These are phyloP conservation scores for Candidula unifasciata DNA, from an alignment of 2,888 invertebrate genomes.

Conservation along the genomic window DNA sequence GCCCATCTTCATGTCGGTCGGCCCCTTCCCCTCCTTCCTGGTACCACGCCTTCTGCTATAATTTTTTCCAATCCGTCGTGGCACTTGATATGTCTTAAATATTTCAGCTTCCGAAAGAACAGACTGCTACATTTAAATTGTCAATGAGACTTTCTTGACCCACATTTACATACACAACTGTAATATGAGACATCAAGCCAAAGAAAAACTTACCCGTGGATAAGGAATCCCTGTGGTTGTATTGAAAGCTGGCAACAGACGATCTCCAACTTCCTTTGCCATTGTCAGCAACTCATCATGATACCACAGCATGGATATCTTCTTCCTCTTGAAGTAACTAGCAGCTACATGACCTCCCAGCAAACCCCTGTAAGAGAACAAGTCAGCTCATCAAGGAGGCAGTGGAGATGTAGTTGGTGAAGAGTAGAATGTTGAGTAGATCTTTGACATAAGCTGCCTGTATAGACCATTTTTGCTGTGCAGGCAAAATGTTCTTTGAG, in stretches of 20 bases:
- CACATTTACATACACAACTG: background rate
- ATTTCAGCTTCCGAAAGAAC: background rate
- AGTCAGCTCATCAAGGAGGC: background rate
- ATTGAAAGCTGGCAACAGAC: constrained; percentile 97
- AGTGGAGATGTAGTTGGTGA: background rate
- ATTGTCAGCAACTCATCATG: constrained; percentile 90
- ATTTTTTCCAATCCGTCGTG: too few relatives aligned
- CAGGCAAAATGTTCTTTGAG: too few relatives aligned
- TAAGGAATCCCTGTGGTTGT: constrained; percentile 98
- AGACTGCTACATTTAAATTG: background rate
- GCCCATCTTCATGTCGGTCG: too few relatives aligned
- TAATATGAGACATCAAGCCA: background rate
- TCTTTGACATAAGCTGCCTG: too few relatives aligned
- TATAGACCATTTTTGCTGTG: too few relatives aligned
- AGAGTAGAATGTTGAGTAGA: too few relatives aligned
- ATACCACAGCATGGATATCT: constrained; percentile 78
- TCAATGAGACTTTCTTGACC: background rate
- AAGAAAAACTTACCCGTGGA: constrained; percentile 84
- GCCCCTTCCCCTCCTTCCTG: too few relatives aligned
- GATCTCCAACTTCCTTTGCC: constrained; percentile 94
- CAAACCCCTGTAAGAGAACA: constrained; percentile 84
- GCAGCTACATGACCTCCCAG: constrained; percentile 94
- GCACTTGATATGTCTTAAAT: too few relatives aligned
- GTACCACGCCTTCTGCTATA: too few relatives aligned
- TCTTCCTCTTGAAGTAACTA: constrained; percentile 86